These are phyloP conservation scores for Gryllus bimaculatus DNA, from an alignment of 1,140 invertebrate genomes.

Conservation along the genomic window DNA sequence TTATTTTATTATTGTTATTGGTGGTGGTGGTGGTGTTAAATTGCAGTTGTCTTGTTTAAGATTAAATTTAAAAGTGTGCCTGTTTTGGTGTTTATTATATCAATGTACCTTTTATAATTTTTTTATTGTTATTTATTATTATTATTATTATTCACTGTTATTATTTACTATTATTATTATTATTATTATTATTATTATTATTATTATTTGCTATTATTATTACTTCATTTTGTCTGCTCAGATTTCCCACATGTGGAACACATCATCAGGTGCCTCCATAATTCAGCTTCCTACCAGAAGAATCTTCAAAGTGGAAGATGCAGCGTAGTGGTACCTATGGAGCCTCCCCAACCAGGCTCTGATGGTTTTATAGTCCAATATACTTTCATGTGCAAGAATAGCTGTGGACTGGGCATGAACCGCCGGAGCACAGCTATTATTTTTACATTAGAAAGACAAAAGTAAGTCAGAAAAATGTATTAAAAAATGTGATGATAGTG, in stretches of 20 bases:
- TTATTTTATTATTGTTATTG: background rate
- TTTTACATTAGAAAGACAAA: background rate
- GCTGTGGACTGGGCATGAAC: background rate
- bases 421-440: background rate
- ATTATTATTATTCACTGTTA: too few species aligned
- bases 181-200: background rate
- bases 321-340: background rate
- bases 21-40: too few species aligned
- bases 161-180: background rate
- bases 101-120: too few species aligned
- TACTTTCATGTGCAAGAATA: background rate
- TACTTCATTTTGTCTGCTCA: background rate
- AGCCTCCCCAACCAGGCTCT: background rate
- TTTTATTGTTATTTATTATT: too few species aligned
- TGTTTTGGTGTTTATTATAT: too few species aligned
- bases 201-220: background rate
- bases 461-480: background rate
- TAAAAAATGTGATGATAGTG: background rate
- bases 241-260: background rate
- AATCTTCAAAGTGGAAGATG: background rate
- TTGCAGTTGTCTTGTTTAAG: too few species aligned
- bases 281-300: background rate
- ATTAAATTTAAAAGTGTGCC: too few species aligned
- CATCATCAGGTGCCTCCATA: background rate
- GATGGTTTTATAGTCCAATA: background rate